Percentiles rank a stretch among this genome's conserved stretches.
These are phyloP conservation scores for Enteromius trimaculatus DNA, from an alignment of 2,797 vertebrate genomes.

Conservation along the genomic window DNA sequence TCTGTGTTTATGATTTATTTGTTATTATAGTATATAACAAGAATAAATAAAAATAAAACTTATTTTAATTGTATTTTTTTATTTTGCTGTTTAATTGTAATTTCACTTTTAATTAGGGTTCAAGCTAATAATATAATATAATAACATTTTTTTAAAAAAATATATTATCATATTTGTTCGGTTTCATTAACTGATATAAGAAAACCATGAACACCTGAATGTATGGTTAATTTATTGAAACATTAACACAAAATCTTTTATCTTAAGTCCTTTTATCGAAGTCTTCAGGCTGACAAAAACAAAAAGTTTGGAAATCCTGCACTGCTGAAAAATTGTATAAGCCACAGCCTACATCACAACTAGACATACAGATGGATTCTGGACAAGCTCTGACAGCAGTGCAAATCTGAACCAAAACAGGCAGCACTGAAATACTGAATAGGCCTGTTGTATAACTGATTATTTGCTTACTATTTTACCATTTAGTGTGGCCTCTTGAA, in stretches of 20 bases:
- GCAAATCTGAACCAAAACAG: background rate
- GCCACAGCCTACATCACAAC: background rate
- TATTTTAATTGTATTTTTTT: background rate
- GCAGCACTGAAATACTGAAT: background rate
- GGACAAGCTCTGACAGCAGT: conserved; percentile 6
- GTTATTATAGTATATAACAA: background rate
- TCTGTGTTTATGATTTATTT: background rate
- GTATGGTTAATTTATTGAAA: background rate
- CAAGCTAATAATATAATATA: background rate
- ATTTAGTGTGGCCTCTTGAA: conserved; percentile 10
- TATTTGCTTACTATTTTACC: background rate
- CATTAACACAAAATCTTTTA: background rate
- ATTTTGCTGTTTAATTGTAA: background rate
- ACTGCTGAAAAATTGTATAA: background rate
- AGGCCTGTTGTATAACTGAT: background rate
- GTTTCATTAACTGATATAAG: background rate
- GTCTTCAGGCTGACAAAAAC: background rate
- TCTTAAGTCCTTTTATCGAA: background rate
- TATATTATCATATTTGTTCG: background rate
- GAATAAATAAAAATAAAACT: background rate
- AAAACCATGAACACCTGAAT: background rate
- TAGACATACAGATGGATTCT: background rate
- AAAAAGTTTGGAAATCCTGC: background rate
- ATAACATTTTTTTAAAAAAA: no score
- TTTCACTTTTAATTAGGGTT: background rate